Conservation (phyloP, 2,797 vertebrate genomes). For the Siniperca scherzeri region DNA sequence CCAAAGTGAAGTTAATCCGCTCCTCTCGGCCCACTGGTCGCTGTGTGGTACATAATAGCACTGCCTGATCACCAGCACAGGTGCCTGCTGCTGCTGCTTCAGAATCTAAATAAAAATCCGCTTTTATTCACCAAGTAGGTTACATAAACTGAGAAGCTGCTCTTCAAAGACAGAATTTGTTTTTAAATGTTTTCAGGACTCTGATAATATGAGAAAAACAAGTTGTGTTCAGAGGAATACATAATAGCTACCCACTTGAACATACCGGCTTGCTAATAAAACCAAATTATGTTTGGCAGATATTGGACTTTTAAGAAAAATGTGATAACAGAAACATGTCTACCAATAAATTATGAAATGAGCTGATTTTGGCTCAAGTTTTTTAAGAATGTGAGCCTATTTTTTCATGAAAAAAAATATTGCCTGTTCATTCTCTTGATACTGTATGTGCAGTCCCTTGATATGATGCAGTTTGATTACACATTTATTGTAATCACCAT, state of each 20-base stretch:
- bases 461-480: conserved; percentile 13
- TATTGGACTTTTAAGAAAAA: not conserved
- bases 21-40: conserved; percentile 61
- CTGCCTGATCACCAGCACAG: conserved; percentile 59
- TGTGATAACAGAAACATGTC: not conserved
- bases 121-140: conserved; percentile 51
- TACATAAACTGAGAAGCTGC: conserved; percentile 49
- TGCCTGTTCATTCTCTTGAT: not conserved
- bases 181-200: conserved; percentile 31
- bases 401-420: not conserved
- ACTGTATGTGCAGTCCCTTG: not conserved
- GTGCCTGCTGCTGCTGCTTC: conserved; percentile 45
- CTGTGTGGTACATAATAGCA: conserved; percentile 59
- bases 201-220: conserved; percentile 36
- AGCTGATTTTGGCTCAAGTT: not conserved
- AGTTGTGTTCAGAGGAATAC: conserved; percentile 32
- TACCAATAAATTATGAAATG: not conserved
- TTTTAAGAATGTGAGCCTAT: too few species aligned
- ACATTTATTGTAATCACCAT: conserved; percentile 7
- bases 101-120: conserved; percentile 49
- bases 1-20: conserved; percentile 72
- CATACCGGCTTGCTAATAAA: not conserved
- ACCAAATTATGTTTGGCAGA: not conserved
- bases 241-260: conserved; percentile 24
- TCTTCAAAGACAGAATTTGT: conserved; percentile 43